These are phyloP conservation scores for Siphlonurus alternatus DNA, from an alignment of 2,888 invertebrate genomes.

Conservation along the genomic window DNA sequence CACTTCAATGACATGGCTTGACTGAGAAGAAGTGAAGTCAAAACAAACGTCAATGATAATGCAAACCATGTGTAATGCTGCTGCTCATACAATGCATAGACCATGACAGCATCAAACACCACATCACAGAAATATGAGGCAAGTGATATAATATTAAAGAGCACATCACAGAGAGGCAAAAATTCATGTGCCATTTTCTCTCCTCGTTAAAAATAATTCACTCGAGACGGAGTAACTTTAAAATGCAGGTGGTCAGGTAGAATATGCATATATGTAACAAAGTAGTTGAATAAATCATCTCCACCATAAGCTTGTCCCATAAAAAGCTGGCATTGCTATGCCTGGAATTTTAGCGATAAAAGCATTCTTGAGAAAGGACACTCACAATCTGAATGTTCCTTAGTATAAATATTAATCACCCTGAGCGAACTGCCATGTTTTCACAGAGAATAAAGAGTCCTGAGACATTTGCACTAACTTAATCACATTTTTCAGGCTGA, in stretches of 20 bases:
- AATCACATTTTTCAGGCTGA: not conserved
- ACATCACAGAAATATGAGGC: constrained; percentile 84
- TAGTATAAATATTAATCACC: not conserved
- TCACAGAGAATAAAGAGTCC: not conserved
- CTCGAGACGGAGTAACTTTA: no score
- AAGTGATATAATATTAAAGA: constrained; percentile 79
- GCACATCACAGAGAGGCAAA: constrained; percentile 76
- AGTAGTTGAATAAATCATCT: not conserved
- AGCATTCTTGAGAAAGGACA: not conserved
- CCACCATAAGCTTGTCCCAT: not conserved
- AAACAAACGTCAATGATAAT: constrained; percentile 49
- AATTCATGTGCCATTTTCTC: constrained; percentile 51
- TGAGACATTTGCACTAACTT: not conserved
- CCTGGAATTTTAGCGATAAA: not conserved
- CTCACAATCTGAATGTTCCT: not conserved
- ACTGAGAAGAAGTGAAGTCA: constrained; percentile 54
- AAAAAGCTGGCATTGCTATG: not conserved
- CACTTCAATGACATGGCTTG: constrained; percentile 61
- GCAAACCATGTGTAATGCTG: constrained; percentile 46
- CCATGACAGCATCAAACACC: constrained; percentile 73
- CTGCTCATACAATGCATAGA: constrained; percentile 61
- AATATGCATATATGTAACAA: no score
- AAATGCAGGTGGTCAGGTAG: no score
- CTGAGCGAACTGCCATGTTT: not conserved
- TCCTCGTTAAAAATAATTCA: no score